These are phyloP conservation scores for Idaea straminata DNA, from an alignment of 2,888 invertebrate genomes.

Conservation along the genomic window DNA sequence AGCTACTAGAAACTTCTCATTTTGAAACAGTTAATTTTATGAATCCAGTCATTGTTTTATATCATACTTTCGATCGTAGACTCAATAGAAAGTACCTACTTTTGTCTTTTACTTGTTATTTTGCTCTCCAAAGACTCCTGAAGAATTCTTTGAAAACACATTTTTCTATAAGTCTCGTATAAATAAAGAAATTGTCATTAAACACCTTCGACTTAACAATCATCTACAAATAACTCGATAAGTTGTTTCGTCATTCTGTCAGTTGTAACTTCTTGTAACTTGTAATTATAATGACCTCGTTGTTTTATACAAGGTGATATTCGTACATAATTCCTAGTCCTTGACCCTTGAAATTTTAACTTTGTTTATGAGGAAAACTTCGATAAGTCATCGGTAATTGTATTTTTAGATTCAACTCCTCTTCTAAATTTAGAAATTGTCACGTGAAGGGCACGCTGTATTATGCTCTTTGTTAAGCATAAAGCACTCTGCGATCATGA, in stretches of 20 bases:
- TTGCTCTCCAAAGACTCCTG: no score
- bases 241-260: neutral
- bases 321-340: slow-evolving; percentile 6
- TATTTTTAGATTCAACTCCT: neutral
- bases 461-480: neutral
- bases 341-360: slow-evolving; percentile 9
- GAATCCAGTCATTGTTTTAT: no score
- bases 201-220: no score
- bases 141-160: no score
- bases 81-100: no score
- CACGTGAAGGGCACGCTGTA: neutral
- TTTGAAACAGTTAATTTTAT: no score
- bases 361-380: neutral
- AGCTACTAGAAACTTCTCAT: no score
- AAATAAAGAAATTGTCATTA: no score
- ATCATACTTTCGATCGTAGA: no score
- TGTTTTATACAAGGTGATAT: slow-evolving; percentile 13
- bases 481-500: neutral
- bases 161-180: no score
- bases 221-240: neutral
- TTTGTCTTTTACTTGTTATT: no score
- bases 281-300: slow-evolving; percentile 14
- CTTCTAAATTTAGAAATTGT: neutral
- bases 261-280: slow-evolving; percentile 5
- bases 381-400: neutral